These are phyloP conservation scores for Linurgus olivaceus DNA, from an alignment of 2,797 vertebrate genomes.

Conservation along the genomic window DNA sequence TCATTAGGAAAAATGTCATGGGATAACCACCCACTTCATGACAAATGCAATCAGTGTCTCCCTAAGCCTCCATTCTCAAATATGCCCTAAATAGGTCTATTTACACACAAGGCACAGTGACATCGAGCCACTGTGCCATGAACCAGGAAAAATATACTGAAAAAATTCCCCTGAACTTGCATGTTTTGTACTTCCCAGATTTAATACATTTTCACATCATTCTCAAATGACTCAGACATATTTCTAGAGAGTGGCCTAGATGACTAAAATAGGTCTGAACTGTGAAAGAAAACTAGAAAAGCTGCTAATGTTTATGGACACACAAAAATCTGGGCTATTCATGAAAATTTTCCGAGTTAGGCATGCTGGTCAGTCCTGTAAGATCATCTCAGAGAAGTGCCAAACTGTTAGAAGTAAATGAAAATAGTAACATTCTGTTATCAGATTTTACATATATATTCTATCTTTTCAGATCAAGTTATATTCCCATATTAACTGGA, in stretches of 20 bases:
- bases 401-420: not conserved
- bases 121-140: not conserved
- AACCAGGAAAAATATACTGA: not conserved
- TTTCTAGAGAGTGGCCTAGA: not conserved
- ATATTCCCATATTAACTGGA: not conserved
- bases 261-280: not conserved
- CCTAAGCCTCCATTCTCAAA: not conserved
- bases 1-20: not conserved
- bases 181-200: not conserved
- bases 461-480: not conserved
- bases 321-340: not conserved
- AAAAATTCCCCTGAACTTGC: not conserved
- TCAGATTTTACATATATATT: not conserved
- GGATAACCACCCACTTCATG: not conserved
- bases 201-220: not conserved
- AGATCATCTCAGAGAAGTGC: not conserved
- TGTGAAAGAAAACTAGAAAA: not conserved
- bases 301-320: not conserved
- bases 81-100: not conserved
- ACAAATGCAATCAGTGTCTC: not conserved
- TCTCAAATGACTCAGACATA: not conserved
- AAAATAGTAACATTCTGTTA: not conserved
- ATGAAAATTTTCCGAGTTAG: not conserved
- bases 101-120: not conserved
- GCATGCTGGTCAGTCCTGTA: not conserved